Percentiles rank a stretch among this genome's conserved stretches.
Conservation (phyloP, 2,797 vertebrate genomes). For the Megalops cyprinoides region DNA sequence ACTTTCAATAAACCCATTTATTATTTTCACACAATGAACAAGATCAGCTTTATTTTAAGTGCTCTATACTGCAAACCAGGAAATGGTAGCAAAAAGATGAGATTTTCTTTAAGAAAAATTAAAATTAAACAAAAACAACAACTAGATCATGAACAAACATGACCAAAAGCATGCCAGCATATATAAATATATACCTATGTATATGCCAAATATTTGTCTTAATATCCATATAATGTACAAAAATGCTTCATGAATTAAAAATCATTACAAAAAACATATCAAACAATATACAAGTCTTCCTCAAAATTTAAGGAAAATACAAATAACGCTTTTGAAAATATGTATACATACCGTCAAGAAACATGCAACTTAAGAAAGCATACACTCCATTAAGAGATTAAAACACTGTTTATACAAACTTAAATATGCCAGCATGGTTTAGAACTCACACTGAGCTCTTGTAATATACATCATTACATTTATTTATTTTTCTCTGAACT, state of each 20-base stretch:
- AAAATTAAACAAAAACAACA: constrained; percentile 72
- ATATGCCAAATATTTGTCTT: constrained; percentile 80
- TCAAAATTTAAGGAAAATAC: constrained; percentile 98
- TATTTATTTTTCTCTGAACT: constrained; percentile 70
- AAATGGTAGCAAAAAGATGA: constrained; percentile 94
- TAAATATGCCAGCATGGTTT: constrained; percentile 89
- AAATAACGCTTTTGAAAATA: constrained; percentile 97
- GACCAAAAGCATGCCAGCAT: constrained; percentile 96
- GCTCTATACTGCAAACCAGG: constrained; percentile 95
- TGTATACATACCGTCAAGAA: constrained; percentile 99
- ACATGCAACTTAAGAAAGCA: constrained; percentile 86
- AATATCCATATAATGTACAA: constrained; percentile 97
- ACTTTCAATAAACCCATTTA: constrained; percentile 83
- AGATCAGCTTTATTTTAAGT: constrained; percentile 96
- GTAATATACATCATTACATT: constrained; percentile 63
- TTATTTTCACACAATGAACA: constrained; percentile 99
- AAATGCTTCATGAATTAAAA: constrained; percentile 99
- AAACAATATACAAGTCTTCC: constrained; percentile 99
- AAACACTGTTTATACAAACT: constrained; percentile 98
- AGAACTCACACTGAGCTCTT: constrained; percentile 77
- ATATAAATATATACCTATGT: constrained; percentile 62
- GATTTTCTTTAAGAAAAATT: constrained; percentile 87
- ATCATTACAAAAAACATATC: constrained; percentile 99
- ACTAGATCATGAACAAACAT: constrained; percentile 99
- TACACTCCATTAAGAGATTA: constrained; percentile 87